These are phyloP conservation scores for Lottia scabra DNA, from an alignment of 2,888 invertebrate genomes.

Conservation along the genomic window DNA sequence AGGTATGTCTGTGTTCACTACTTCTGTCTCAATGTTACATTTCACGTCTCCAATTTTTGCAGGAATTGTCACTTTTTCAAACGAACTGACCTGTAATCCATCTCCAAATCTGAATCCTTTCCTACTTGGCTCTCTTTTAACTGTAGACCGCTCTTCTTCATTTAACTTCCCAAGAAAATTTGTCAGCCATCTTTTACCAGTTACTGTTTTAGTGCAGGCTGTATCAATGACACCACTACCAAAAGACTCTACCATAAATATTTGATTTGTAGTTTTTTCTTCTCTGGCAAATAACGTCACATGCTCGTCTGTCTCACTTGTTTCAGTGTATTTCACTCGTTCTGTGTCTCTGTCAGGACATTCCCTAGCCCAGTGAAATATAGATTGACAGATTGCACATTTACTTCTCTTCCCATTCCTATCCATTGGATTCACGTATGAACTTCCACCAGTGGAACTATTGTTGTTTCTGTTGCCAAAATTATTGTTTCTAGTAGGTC, in stretches of 20 bases:
- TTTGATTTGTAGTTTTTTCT: conserved; percentile 1
- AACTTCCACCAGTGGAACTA: background rate
- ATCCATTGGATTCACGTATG: conserved; percentile 3
- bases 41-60: conserved; percentile 15
- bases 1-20: conserved; percentile 20
- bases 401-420: conserved; percentile 4
- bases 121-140: background rate
- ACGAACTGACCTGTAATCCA: conserved; percentile 14
- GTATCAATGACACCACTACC: background rate
- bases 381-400: conserved; percentile 9
- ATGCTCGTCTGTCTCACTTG: background rate
- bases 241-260: background rate
- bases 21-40: conserved; percentile 22
- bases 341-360: conserved; percentile 4
- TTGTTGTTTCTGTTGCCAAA: background rate
- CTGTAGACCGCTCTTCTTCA: background rate
- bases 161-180: background rate
- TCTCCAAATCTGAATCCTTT: conserved; percentile 24
- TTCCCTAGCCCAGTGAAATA: conserved; percentile 1
- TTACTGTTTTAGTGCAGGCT: background rate
- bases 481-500: background rate
- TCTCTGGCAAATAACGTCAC: background rate
- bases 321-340: background rate
- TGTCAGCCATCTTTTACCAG: background rate
- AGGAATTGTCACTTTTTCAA: conserved; percentile 17